Evolutionary conservation across 2,888 invertebrate genomes (phyloP).

Genomic region (Oligia fasciuncula): DNA sequence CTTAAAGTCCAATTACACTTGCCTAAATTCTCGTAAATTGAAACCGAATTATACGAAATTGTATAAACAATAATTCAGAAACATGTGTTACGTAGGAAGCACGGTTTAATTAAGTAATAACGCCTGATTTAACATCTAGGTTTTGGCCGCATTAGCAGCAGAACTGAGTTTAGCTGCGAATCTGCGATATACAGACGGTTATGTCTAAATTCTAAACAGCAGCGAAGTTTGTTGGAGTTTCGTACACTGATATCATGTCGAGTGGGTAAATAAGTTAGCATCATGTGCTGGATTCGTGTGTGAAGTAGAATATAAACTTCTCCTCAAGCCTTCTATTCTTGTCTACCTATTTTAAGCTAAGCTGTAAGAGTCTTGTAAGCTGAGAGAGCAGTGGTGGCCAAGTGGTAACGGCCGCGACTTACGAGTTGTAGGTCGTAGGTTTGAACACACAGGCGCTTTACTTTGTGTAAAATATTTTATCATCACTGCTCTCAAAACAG

Average conservation of each 20-base stretch:
- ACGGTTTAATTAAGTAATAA: slow-evolving; percentile 83
- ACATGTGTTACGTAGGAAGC: slow-evolving; percentile 65
- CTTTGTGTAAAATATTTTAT: no score
- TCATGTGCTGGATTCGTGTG: slow-evolving; percentile 20
- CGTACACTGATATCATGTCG: slow-evolving; percentile 37
- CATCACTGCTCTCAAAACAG: no score
- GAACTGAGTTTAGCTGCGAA: slow-evolving; percentile 60
- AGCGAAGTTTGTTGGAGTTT: slow-evolving; percentile 43
- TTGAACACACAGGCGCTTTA: no score
- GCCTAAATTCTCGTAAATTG: slow-evolving; percentile 64
- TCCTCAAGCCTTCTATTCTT: background rate
- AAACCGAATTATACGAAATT: slow-evolving; percentile 65
- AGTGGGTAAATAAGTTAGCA: slow-evolving; percentile 44
- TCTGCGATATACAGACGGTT: slow-evolving; percentile 8
- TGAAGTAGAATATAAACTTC: background rate
- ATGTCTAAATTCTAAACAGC: slow-evolving; percentile 24
- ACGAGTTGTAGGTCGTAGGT: no score
- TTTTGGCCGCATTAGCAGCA: slow-evolving; percentile 73
- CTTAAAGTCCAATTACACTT: slow-evolving; percentile 70
- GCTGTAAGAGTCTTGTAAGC: background rate
- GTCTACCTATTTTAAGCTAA: background rate
- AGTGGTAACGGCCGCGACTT: no score
- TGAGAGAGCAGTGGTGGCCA: no score
- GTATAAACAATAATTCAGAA: slow-evolving; percentile 69
- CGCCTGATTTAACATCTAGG: slow-evolving; percentile 77